These are phyloP conservation scores for Sapayoa aenigma DNA, from an alignment of 2,113 vertebrate genomes.

Conservation along the genomic window DNA sequence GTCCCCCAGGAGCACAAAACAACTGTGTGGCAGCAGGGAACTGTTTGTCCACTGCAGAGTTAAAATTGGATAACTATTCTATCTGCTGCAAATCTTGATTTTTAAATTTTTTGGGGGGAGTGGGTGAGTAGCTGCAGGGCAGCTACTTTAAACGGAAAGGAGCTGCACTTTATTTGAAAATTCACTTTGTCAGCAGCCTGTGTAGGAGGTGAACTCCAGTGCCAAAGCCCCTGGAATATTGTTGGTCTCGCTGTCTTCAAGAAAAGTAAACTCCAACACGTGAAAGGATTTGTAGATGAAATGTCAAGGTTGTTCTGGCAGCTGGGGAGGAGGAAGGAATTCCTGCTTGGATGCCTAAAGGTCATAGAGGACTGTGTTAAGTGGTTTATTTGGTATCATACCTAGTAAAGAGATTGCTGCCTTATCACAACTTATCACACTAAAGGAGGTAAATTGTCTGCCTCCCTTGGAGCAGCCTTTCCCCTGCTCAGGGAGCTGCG, in stretches of 20 bases:
- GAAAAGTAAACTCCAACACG: background rate
- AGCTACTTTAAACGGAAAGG: background rate
- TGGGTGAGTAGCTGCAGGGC: background rate
- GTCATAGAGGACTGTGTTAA: background rate
- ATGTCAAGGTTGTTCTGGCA: slow-evolving; percentile 10
- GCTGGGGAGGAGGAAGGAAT: background rate
- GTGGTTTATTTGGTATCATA: slow-evolving; percentile 16
- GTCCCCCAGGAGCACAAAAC: background rate
- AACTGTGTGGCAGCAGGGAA: background rate
- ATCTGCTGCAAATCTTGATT: background rate
- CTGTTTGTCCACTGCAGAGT: slow-evolving; percentile 11
- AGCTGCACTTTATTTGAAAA: background rate
- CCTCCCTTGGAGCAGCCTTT: background rate
- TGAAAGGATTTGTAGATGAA: background rate
- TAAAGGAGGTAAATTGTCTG: background rate
- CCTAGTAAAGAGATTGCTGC: slow-evolving; percentile 2
- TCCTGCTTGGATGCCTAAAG: background rate
- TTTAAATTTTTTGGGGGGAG: fast-evolving
- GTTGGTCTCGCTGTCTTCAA: background rate
- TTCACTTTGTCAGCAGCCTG: background rate
- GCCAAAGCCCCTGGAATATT: background rate
- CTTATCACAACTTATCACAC: background rate
- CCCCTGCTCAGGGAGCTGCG: background rate
- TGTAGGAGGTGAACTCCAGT: background rate
- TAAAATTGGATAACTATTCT: background rate